Evolutionary conservation across 2,113 vertebrate species (phyloP).

Genomic region (Passer montanus): DNA sequence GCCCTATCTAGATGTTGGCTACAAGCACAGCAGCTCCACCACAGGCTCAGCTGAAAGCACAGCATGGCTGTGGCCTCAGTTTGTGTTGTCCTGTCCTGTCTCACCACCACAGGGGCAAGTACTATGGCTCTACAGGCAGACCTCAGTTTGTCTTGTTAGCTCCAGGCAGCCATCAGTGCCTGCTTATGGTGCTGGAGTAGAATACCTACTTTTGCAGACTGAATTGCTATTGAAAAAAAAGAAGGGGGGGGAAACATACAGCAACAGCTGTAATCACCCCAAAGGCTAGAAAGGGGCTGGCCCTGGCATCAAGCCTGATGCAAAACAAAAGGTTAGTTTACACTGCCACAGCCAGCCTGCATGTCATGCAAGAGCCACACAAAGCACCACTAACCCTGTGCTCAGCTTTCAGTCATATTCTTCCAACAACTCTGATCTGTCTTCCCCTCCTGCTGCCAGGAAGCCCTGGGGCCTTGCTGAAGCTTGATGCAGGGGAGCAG

Average conservation of each 20-base stretch:
- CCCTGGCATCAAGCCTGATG: neutral
- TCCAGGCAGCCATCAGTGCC: neutral
- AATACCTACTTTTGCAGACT: neutral
- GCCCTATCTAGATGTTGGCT: neutral
- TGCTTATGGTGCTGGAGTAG: neutral
- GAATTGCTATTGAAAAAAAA: neutral
- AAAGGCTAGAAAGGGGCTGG: neutral
- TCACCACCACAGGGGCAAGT: neutral
- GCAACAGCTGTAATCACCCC: neutral
- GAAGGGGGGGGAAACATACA: accelerated
- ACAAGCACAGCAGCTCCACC: neutral
- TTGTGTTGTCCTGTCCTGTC: neutral
- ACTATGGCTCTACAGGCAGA: neutral
- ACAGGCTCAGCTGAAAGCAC: neutral
- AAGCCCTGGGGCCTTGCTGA: neutral
- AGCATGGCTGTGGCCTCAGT: neutral
- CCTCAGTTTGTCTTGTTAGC: neutral
- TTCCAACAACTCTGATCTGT: neutral
- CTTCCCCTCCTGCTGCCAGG: neutral
- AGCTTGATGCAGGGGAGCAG: neutral
- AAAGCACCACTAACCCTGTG: neutral
- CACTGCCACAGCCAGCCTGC: neutral
- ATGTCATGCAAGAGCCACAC: accelerated
- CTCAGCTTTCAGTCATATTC: neutral
- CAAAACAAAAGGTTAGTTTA: neutral